Base-by-base conservation (phyloP, 2,888 invertebrate species). In the Hydroisotoma schaefferi region DNA sequence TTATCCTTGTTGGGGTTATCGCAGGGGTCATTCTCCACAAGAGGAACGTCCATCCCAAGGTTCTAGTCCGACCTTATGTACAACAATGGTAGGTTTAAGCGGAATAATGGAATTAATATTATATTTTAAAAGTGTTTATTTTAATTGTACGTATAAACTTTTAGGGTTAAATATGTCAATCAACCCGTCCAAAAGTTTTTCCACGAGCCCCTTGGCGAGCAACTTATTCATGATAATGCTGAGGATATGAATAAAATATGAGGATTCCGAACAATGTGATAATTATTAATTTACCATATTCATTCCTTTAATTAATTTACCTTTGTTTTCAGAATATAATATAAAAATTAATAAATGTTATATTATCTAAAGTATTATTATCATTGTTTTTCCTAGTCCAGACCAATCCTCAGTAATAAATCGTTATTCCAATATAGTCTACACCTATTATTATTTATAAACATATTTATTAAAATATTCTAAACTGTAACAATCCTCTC, bases 151-250 rank as follows among this genome's bases (percentile, higher is more conserved):
- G 27, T 54, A 40, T 27, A 23, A 40, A 25, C 27, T 54, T 55
- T 10, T 26, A 71, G 71, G 71, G 68, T 69, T 4, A 67, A 68
- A 22, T 71, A 71, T 46, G 64, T 71, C 2, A 64, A 71, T 52
- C 65, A 71, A 40, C 71, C 71, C 8, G 63, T 67, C 2, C 53
- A 63, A 44, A 49, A 62, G n/a, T 60, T 62, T 48, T 67, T 67
- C 28, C 29, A 48, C 5, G 59, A 58, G 33, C 54, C 53, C 2
- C 57, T 61, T 37, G 55, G 61, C 20, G 56, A 62, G 43, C 58
- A 61, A 47, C 48, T 61, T n/a, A n/a, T n/a, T n/a, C n/a, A n/a
- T n/a, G n/a, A n/a, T n/a, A n/a, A n/a, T n/a, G n/a, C n/a, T n/a
- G n/a, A n/a, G 38, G 63, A 68, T 26, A 59, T 66, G 12, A 47